Evolutionary conservation across 2,888 invertebrate genomes (phyloP), one percentile per base, ranked within the genome.

Genomic region (Ormyrus nitidulus): DNA sequence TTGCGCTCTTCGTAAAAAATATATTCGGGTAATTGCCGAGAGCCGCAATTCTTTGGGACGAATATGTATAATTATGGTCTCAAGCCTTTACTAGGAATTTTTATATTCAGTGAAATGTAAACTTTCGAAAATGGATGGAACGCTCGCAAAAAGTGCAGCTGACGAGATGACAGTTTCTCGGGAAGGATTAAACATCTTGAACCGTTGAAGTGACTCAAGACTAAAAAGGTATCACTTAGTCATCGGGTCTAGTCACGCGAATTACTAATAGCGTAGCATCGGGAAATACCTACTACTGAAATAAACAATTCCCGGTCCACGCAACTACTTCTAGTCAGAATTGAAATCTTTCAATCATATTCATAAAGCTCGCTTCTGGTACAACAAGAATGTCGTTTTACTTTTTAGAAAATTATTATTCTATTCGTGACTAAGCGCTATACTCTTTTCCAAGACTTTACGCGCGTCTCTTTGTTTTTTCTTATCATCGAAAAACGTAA

Each of bases 191-290:
- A n/a, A 2, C 11, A 48, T 11, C 53, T 46, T 5, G 64, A 34
- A n/a, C 11, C 0, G 46, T 44, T 7, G 34, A 49, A 49, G n/a
- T 73, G 72, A 64, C 54, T 54, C 64, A 73, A 64, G 34, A 11
- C 46, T 51, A 64, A 48, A 73, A 53, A 72, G 46, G 64, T 48
- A 34, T 19, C 44, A 54, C 46, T 72, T 54, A 72, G 34, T 72
- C 72, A 62, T 53, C 53, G 13, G 62, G 34, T 34, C 34, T 8
- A 11, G 34, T 59, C 51, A 59, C 44, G 7, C 72, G 13, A n/a
- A 44, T 53, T 3, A 59, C 19, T 5, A 56, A 46, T 46, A 70
- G 34, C 1, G 34, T 34, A 34, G 34, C 34, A 2, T 34, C 34
- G 34, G 34, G 34, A 34, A 34, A 34, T 34, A 34, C 34, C 34